Percentiles rank a stretch among this genome's conserved stretches.
Evolutionary conservation across 2,113 vertebrate species (phyloP).

Genomic region (Lepisosteus osseus): DNA sequence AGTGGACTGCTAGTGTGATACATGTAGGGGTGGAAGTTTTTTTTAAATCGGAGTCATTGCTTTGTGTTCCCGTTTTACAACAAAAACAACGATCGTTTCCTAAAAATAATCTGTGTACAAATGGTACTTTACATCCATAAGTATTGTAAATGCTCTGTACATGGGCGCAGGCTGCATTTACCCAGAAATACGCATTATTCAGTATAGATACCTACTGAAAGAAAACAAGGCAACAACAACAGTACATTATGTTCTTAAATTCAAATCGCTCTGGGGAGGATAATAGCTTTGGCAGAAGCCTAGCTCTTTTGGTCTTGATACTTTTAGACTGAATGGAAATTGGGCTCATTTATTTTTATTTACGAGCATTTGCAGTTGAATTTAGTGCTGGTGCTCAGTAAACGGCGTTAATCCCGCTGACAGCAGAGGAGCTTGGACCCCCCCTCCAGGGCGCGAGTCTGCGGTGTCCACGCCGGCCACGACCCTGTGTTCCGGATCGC

Average conservation of each 20-base stretch:
- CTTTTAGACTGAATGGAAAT: conserved; percentile 9
- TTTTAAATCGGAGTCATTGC: not conserved
- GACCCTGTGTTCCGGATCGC: not conserved
- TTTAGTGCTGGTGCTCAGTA: conserved; percentile 1
- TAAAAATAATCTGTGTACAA: not conserved
- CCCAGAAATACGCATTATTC: not conserved
- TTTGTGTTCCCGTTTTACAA: not conserved
- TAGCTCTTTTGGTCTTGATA: not conserved
- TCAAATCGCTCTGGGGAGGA: not conserved
- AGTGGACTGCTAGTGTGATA: conserved; percentile 24
- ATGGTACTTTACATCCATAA: not conserved
- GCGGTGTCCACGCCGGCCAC: not conserved
- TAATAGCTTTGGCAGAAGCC: not conserved
- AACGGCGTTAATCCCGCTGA: not conserved
- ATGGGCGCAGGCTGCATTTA: too few species aligned
- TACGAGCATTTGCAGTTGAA: conserved; percentile 3
- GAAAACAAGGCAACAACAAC: not conserved
- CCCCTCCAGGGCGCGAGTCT: not conserved
- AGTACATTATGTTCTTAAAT: not conserved
- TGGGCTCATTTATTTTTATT: not conserved
- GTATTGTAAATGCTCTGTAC: too few species aligned
- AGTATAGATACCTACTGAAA: not conserved
- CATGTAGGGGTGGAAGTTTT: not conserved
- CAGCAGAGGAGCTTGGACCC: not conserved
- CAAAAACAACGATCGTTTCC: conserved; percentile 2